Percentiles rank a stretch among this genome's conserved stretches.
Conservation (phyloP, 2,797 vertebrate species). For the Urophycis tenuis region DNA sequence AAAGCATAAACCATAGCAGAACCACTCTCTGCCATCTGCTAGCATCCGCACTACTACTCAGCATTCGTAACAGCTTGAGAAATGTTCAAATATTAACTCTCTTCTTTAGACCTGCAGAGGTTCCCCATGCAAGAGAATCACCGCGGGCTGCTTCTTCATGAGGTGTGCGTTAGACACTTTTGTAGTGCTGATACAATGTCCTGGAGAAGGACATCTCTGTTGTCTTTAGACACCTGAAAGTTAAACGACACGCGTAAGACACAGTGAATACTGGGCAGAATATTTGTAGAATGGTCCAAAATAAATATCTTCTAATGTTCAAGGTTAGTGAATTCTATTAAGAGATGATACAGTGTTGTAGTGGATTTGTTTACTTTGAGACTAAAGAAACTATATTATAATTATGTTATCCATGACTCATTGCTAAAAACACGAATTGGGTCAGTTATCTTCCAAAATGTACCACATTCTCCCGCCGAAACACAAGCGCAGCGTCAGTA, state of each 20-base stretch:
- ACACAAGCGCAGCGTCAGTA: neutral
- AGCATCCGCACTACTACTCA: no score
- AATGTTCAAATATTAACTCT: neutral
- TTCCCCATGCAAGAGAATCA: slow-evolving; percentile 3
- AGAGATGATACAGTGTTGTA: neutral
- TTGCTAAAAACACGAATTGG: slow-evolving; percentile 15
- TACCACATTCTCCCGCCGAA: neutral
- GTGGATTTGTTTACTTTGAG: neutral
- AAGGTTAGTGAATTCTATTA: neutral
- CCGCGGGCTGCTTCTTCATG: slow-evolving; percentile 22
- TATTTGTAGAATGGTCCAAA: neutral
- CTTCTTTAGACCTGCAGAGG: neutral
- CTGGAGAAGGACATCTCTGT: slow-evolving; percentile 76
- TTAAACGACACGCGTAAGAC: slow-evolving; percentile 6
- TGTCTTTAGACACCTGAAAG: slow-evolving; percentile 86
- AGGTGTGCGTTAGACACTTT: slow-evolving; percentile 59
- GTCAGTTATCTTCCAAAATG: neutral
- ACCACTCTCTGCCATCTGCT: neutral
- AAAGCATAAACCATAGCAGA: neutral
- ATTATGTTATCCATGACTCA: slow-evolving; percentile 28
- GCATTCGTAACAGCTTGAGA: neutral
- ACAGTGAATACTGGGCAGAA: neutral
- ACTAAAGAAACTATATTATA: neutral
- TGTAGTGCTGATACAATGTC: slow-evolving; percentile 76
- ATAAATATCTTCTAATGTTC: neutral